Evolutionary conservation across 1,140 invertebrate genomes (phyloP).

Genomic region (Conus ventricosus): DNA sequence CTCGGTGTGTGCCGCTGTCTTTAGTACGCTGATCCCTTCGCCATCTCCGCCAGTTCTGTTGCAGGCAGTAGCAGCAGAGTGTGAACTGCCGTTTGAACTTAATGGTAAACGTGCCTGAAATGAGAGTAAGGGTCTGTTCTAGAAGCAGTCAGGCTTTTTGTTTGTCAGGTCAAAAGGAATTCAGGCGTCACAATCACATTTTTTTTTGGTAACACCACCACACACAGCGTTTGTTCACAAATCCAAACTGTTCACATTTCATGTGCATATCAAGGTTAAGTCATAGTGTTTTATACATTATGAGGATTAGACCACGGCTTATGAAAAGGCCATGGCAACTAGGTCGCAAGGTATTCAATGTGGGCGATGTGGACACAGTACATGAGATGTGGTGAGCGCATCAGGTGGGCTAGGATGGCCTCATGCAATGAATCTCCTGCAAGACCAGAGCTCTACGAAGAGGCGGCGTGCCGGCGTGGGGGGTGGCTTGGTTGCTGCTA

Average conservation of each 20-base stretch:
- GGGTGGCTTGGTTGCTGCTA: background rate
- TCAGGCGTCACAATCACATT: background rate
- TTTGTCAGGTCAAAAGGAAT: background rate
- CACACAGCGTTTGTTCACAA: background rate
- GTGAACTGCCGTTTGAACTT: slow-evolving; percentile 69
- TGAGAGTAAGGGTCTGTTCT: slow-evolving; percentile 25
- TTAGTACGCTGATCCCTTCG: background rate
- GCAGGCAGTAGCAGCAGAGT: slow-evolving; percentile 64
- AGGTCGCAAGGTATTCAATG: background rate
- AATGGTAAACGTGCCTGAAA: slow-evolving; percentile 70
- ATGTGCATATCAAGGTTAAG: background rate
- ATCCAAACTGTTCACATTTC: background rate
- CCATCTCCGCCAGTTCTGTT: slow-evolving; percentile 22
- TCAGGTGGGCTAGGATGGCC: background rate
- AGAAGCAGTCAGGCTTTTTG: background rate
- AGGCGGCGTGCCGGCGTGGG: background rate
- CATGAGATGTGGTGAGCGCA: background rate
- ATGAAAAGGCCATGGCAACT: background rate
- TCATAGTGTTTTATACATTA: background rate
- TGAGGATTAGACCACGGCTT: background rate
- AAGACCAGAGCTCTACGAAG: background rate
- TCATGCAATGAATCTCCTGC: background rate
- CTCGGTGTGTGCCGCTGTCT: slow-evolving; percentile 17
- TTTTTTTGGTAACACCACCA: background rate
- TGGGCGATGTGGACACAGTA: no score